These are phyloP conservation scores for Calliphora vomitoria DNA, from an alignment of 2,888 invertebrate species.

Conservation along the genomic window DNA sequence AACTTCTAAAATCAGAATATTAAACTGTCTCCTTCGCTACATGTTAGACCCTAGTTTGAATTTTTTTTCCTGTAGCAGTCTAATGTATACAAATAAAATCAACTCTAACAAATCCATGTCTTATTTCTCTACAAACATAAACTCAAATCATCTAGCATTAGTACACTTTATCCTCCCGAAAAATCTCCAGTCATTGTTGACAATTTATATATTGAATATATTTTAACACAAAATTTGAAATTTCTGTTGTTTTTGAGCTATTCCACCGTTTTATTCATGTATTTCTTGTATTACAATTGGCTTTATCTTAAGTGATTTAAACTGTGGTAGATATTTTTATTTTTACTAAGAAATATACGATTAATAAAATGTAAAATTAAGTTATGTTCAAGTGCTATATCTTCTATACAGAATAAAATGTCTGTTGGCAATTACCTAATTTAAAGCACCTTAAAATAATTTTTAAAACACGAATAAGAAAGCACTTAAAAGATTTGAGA, in stretches of 20 bases:
- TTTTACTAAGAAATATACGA: neutral
- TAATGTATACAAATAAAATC: too few relatives aligned
- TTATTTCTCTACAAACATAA: neutral
- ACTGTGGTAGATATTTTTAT: neutral
- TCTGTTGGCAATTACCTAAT: too few relatives aligned
- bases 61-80: too few relatives aligned
- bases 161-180: neutral
- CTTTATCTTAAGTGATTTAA: neutral
- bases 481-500: too few relatives aligned
- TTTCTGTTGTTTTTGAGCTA: neutral
- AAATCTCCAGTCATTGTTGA: neutral
- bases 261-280: neutral
- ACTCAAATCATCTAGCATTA: neutral
- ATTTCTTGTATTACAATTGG: neutral
- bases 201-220: neutral
- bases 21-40: too few relatives aligned
- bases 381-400: neutral
- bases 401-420: neutral
- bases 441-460: too few relatives aligned
- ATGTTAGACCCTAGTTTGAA: too few relatives aligned
- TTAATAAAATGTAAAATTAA: conserved; percentile 6
- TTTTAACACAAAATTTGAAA: neutral
- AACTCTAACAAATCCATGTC: neutral
- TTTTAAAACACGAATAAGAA: too few relatives aligned
- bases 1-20: too few relatives aligned